phyloP scores from a whole-genome alignment of 2,888 invertebrate genomes.

The Amphipoea oculea region DNA sequence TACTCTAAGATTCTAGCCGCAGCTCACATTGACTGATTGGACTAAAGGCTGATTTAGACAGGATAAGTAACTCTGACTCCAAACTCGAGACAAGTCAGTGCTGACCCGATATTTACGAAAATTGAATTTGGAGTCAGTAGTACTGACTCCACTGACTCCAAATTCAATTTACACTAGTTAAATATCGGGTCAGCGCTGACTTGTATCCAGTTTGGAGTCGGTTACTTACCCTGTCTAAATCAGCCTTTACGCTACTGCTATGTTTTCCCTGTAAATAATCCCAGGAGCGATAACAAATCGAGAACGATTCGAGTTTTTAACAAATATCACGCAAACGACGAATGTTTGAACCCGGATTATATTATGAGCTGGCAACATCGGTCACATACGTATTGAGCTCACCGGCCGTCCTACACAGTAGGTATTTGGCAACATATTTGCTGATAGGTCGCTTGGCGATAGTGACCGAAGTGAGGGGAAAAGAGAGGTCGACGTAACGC shows the following conservation, averaged over 20 bases:
- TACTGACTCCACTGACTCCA: too few relatives aligned
- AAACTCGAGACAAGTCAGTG: too few relatives aligned
- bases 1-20: slow-evolving; percentile 8
- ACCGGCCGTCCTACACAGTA: slow-evolving; percentile 57
- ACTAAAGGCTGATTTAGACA: neutral
- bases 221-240: too few relatives aligned
- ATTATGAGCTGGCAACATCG: slow-evolving; percentile 48
- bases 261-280: slow-evolving; percentile 31
- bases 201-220: too few relatives aligned
- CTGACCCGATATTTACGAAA: too few relatives aligned
- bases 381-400: slow-evolving; percentile 46
- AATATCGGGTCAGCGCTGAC: too few relatives aligned
- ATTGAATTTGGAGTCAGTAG: too few relatives aligned
- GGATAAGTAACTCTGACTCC: too few relatives aligned
- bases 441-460: slow-evolving; percentile 79
- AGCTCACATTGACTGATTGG: neutral
- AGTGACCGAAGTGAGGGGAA: slow-evolving; percentile 75
- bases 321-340: slow-evolving; percentile 52
- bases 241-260: neutral
- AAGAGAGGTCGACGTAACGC: slow-evolving; percentile 82
- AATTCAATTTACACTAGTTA: too few relatives aligned
- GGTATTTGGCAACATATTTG: slow-evolving; percentile 73
- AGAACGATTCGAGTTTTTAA: slow-evolving; percentile 32
- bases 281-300: slow-evolving; percentile 32
- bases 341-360: slow-evolving; percentile 54